Base-by-base conservation (phyloP, 2,113 vertebrate genomes). In the Grus americana region DNA sequence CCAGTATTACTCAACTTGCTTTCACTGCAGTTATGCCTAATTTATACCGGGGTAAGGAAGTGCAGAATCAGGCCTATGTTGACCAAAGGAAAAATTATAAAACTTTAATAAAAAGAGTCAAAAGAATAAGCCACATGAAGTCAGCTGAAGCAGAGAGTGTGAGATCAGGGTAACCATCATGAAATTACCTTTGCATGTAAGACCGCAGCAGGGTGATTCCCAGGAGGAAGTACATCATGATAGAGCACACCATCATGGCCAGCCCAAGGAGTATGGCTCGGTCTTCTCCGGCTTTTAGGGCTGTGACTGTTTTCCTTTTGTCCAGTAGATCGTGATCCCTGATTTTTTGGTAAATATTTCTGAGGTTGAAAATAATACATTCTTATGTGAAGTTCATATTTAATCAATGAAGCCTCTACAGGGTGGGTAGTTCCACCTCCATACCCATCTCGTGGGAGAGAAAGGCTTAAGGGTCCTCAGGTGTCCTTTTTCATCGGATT, bases 181-280 rank as follows among this genome's bases (percentile, higher is more conserved):
- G 42, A 47, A 63, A 13, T 97, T 98, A 99, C 99, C 99, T 99
- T 96, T 99, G 98, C 96, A 99, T 98, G 97, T 99, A 99, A 6
- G 99, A 99, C 61, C 99, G 99, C 49, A 99, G 97, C 54, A 99
- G 96, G 5, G 99, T 99, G 97, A 99, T 99, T 68, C 99, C 99
- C 97, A 99, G 98, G 50, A 99, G 98, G 32, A 99, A 99, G 97
- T 99, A 99, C 98, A 99, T 99, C 98, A 99, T 99, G 96, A 99
- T 97, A 26, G 99, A 99, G 72, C 98, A 97, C 82, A 99, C 96
- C 97, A 99, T 98, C 99, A 99, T 99, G 96, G 98, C 96, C 96
- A 99, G 98, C 72, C 99, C 99, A 11, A 99, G 98, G 44, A 99
- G 98, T 52, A 99, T 99, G 91, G 99, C 99, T 54, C 99, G 95